Percentiles rank a stretch among this genome's conserved stretches.
These are phyloP conservation scores for Struthidea cinerea DNA, from an alignment of 2,113 vertebrate genomes.

Conservation along the genomic window DNA sequence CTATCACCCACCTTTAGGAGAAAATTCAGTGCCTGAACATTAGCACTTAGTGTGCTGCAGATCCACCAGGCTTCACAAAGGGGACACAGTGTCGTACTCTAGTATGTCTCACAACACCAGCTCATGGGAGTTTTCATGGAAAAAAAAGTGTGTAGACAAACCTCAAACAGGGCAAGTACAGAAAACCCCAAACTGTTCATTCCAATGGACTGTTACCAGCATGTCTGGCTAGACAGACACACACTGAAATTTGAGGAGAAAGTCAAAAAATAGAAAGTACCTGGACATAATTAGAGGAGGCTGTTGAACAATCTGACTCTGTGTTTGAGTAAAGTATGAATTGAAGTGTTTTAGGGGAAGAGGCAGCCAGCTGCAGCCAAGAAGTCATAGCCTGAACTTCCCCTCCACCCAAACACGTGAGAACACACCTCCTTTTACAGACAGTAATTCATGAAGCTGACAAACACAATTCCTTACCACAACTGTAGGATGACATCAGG, in stretches of 20 bases:
- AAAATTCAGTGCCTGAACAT: background rate
- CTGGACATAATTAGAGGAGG: background rate
- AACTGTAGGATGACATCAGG: no score
- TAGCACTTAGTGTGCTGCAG: background rate
- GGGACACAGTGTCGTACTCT: background rate
- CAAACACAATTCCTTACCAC: background rate
- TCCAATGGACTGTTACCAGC: background rate
- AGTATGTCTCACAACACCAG: background rate
- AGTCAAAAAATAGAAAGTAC: background rate
- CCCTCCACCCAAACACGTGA: background rate
- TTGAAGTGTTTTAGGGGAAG: background rate
- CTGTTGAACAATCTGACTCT: background rate
- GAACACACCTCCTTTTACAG: rapidly evolving
- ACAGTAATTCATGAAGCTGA: rapidly evolving
- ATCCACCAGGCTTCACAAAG: background rate
- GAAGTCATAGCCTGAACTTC: background rate
- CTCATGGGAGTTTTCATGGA: background rate
- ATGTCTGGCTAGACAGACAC: background rate
- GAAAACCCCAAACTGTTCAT: background rate
- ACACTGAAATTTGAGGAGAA: background rate
- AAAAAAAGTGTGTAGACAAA: background rate
- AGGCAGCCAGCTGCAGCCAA: background rate
- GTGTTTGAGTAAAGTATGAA: background rate
- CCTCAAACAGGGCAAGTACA: background rate
- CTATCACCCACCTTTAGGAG: background rate